These are phyloP conservation scores for Lophotis ruficrista DNA, from an alignment of 2,113 vertebrate species.

Conservation along the genomic window DNA sequence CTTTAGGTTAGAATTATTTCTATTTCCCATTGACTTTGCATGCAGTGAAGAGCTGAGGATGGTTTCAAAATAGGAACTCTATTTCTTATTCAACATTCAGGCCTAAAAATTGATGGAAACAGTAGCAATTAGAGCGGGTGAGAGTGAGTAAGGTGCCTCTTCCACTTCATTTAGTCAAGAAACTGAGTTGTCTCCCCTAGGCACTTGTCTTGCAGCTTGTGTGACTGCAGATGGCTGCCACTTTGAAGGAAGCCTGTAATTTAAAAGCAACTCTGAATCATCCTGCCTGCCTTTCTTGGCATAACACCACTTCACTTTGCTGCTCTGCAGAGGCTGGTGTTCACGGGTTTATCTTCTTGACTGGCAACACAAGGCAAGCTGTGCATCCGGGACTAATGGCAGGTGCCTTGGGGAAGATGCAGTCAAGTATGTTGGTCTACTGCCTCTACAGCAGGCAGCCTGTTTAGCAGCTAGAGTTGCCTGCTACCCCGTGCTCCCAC, in stretches of 20 bases:
- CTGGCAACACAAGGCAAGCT: not conserved
- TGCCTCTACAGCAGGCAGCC: not conserved
- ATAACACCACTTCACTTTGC: not conserved
- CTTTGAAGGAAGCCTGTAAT: constrained; percentile 17
- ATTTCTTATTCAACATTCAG: constrained; percentile 21
- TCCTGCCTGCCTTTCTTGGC: constrained; percentile 27
- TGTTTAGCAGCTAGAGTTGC: not conserved
- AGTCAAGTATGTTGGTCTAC: not conserved
- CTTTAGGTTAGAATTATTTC: not conserved
- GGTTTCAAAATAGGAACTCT: not conserved
- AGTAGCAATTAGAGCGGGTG: not conserved
- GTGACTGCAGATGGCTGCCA: constrained; percentile 29
- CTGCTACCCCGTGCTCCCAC: not conserved
- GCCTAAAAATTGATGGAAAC: constrained; percentile 1
- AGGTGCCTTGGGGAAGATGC: not conserved
- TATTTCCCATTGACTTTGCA: not conserved
- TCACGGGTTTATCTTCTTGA: not conserved
- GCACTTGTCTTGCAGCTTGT: not conserved
- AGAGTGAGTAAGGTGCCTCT: constrained; percentile 31
- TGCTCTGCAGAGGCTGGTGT: not conserved
- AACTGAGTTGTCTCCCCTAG: constrained; percentile 2
- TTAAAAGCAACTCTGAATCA: constrained; percentile 37
- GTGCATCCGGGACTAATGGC: not conserved
- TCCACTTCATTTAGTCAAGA: constrained; percentile 33
- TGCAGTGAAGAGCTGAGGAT: not conserved